A percentile compares a stretch with the other conserved stretches of the same genome.
These are phyloP conservation scores for Hippoglossus stenolepis DNA, from an alignment of 2,113 vertebrate genomes.

Conservation along the genomic window DNA sequence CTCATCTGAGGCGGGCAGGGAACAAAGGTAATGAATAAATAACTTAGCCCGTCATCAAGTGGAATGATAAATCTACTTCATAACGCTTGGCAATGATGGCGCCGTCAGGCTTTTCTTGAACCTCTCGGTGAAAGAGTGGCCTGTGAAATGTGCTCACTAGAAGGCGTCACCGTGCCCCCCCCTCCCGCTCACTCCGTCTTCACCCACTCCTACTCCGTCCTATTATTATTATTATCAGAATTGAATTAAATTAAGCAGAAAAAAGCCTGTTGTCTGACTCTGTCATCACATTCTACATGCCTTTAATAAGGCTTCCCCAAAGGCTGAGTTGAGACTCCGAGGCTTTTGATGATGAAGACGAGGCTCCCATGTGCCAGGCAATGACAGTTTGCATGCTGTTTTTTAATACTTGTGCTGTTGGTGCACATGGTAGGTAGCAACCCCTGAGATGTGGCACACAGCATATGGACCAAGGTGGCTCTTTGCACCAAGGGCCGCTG, in stretches of 20 bases:
- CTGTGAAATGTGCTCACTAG: conserved; percentile 54
- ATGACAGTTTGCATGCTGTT: conserved; percentile 41
- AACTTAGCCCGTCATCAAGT: conserved; percentile 63
- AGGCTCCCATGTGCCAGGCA: conserved; percentile 16
- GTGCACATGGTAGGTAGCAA: conserved; percentile 22
- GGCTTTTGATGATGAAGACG: conserved; percentile 65
- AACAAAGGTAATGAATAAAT: conserved; percentile 76
- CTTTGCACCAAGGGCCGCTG: conserved; percentile 34
- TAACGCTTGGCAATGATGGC: conserved; percentile 48
- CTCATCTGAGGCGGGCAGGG: conserved; percentile 42
- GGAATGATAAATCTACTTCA: conserved; percentile 68
- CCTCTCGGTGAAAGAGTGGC: conserved; percentile 47
- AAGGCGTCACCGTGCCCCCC: conserved; percentile 45
- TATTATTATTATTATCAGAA: conserved; percentile 52
- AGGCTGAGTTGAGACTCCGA: conserved; percentile 41
- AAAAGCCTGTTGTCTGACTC: conserved; percentile 44
- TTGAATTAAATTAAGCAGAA: conserved; percentile 64
- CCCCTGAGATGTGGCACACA: conserved; percentile 21
- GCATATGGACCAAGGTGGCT: conserved; percentile 59
- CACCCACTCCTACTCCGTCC: conserved; percentile 22
- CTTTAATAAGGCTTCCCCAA: conserved; percentile 63
- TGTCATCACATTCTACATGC: conserved; percentile 50
- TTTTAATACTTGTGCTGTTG: conserved; percentile 21
- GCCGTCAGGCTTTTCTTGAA: conserved; percentile 47
- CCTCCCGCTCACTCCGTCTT: not conserved